A percentile compares a stretch with the other conserved stretches of the same genome.
These are phyloP conservation scores for Poeciliopsis retropinna DNA, from an alignment of 2,113 vertebrate genomes.

Conservation along the genomic window DNA sequence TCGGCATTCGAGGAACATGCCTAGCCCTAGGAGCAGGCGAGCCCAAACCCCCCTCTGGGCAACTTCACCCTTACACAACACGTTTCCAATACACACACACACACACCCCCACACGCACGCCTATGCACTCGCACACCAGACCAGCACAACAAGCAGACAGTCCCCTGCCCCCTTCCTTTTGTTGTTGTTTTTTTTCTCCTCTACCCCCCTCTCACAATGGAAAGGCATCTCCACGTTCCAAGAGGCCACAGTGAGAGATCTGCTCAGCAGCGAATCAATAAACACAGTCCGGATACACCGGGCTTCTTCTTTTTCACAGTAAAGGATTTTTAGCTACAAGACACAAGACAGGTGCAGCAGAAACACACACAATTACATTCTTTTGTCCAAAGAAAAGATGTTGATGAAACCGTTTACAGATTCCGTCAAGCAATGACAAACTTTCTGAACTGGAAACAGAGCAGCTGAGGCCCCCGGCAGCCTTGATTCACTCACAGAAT, in stretches of 20 bases:
- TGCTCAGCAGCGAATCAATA: conserved; percentile 54
- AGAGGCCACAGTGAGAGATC: conserved; percentile 63
- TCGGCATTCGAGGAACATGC: conserved; percentile 70
- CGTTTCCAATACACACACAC: conserved; percentile 42
- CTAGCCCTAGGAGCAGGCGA: conserved; percentile 61
- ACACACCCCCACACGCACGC: conserved; percentile 20
- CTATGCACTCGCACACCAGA: conserved; percentile 29
- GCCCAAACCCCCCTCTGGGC: conserved; percentile 64
- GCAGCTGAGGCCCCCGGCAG: conserved; percentile 44
- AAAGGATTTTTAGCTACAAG: conserved; percentile 38
- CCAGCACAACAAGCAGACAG: conserved; percentile 62
- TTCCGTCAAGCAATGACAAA: conserved; percentile 19
- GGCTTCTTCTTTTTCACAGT: conserved; percentile 54
- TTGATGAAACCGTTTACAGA: conserved; percentile 20
- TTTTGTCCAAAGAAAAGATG: conserved; percentile 7
- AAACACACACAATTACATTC: conserved; percentile 17
- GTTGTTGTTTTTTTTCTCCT: conserved; percentile 71
- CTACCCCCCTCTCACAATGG: conserved; percentile 59
- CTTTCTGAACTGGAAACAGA: conserved; percentile 16
- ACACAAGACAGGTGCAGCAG: conserved; percentile 38
- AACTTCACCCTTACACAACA: conserved; percentile 61
- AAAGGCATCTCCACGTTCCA: conserved; percentile 65
- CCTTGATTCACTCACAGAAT: conserved; percentile 37
- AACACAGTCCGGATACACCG: conserved; percentile 42
- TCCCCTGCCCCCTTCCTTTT: conserved; percentile 70